Percentiles rank a stretch among this genome's conserved stretches.
Evolutionary conservation across 2,888 invertebrate species (phyloP).

Genomic region (Hypercompe scribonia): DNA sequence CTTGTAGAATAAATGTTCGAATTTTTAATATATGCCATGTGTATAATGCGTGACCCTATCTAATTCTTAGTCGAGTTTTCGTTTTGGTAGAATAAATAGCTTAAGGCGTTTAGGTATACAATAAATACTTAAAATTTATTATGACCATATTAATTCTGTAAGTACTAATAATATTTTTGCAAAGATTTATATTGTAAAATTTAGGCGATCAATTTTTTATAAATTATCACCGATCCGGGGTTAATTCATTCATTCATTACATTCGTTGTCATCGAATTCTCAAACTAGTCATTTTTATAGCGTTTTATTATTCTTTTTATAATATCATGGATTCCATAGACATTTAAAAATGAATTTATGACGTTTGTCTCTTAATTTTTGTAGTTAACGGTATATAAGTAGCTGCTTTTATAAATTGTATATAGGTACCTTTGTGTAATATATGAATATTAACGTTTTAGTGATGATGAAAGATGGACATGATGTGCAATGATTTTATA

Average conservation of each 20-base stretch:
- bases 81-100: background rate
- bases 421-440: conserved; percentile 33
- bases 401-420: conserved; percentile 39
- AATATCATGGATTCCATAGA: conserved; percentile 22
- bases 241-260: background rate
- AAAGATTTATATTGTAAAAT: background rate
- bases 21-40: background rate
- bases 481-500: conserved; percentile 62
- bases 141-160: background rate
- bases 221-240: background rate
- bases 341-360: conserved; percentile 42
- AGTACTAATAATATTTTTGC: conserved; percentile 5
- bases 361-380: conserved; percentile 10
- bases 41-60: background rate
- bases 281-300: conserved; percentile 42
- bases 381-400: conserved; percentile 19
- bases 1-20: background rate
- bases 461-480: conserved; percentile 26
- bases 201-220: conserved; percentile 1
- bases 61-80: background rate
- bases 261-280: conserved; percentile 29
- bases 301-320: conserved; percentile 11
- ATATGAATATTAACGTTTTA: conserved; percentile 15
- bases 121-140: background rate
- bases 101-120: background rate